Conservation (phyloP, 2,113 vertebrate species). For the Acanthochromis polyacanthus region DNA sequence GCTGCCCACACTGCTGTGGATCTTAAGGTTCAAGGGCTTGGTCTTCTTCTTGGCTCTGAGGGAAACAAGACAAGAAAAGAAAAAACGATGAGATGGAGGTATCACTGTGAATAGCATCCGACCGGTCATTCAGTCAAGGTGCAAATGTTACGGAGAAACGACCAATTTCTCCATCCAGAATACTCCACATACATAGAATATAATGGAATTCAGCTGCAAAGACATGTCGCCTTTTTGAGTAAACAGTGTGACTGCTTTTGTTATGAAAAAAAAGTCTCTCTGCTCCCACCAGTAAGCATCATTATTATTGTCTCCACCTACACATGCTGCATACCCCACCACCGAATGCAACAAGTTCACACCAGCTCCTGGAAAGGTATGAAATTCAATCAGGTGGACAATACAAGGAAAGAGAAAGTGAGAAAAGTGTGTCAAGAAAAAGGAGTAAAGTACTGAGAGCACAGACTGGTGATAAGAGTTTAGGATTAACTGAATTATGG, state of each 20-base stretch:
- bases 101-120: neutral
- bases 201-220: slow-evolving; percentile 9
- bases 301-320: slow-evolving; percentile 19
- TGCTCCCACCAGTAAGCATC: slow-evolving; percentile 8
- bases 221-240: slow-evolving; percentile 8
- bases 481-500: neutral
- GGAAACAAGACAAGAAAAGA: slow-evolving; percentile 35
- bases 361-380: neutral
- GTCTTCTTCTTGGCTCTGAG: slow-evolving; percentile 96
- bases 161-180: neutral
- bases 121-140: no score
- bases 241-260: neutral
- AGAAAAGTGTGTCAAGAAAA: neutral
- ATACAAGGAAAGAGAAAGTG: neutral
- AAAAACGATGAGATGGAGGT: neutral
- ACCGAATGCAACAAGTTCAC: slow-evolving; percentile 15
- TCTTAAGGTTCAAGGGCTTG: slow-evolving; percentile 98
- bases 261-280: neutral
- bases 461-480: neutral
- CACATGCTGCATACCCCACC: slow-evolving; percentile 8
- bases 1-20: slow-evolving; percentile 97
- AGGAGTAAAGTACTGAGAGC: neutral
- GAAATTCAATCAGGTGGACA: neutral
- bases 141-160: no score
- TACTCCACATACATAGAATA: neutral